Evolutionary conservation across 2,888 invertebrate genomes (phyloP).

Genomic region (Netelia inedita): DNA sequence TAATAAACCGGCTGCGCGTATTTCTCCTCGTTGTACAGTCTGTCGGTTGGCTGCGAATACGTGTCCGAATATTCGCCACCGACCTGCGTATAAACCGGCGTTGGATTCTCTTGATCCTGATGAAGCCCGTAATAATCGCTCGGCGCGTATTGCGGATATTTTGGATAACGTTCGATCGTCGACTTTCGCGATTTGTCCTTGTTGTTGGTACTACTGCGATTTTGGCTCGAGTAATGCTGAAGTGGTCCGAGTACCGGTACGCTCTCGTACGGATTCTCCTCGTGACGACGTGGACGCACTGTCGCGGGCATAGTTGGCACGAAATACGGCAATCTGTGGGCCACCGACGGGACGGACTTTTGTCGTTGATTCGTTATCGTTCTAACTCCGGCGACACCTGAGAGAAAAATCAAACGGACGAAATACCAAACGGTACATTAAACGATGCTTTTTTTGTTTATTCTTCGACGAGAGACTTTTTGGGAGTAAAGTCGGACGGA

Average conservation of each 20-base stretch:
- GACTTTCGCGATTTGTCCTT: constrained; percentile 87
- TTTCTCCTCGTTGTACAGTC: constrained; percentile 80
- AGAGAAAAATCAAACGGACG: neutral
- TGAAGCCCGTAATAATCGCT: constrained; percentile 79
- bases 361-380: constrained; percentile 79
- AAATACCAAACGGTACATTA: neutral
- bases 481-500: neutral
- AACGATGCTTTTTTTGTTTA: neutral
- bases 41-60: constrained; percentile 82
- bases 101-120: constrained; percentile 77
- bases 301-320: constrained; percentile 82
- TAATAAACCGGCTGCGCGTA: constrained; percentile 82
- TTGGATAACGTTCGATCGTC: constrained; percentile 72
- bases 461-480: neutral
- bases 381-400: constrained; percentile 81
- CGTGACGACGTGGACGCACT: constrained; percentile 81
- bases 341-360: constrained; percentile 82
- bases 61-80: constrained; percentile 81
- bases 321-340: constrained; percentile 81
- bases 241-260: constrained; percentile 89
- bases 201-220: constrained; percentile 76
- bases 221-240: constrained; percentile 80
- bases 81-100: constrained; percentile 80
- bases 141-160: constrained; percentile 75
- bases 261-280: constrained; percentile 88